These are phyloP conservation scores for Gymnarchus niloticus DNA, from an alignment of 2,113 vertebrate species.

Conservation along the genomic window DNA sequence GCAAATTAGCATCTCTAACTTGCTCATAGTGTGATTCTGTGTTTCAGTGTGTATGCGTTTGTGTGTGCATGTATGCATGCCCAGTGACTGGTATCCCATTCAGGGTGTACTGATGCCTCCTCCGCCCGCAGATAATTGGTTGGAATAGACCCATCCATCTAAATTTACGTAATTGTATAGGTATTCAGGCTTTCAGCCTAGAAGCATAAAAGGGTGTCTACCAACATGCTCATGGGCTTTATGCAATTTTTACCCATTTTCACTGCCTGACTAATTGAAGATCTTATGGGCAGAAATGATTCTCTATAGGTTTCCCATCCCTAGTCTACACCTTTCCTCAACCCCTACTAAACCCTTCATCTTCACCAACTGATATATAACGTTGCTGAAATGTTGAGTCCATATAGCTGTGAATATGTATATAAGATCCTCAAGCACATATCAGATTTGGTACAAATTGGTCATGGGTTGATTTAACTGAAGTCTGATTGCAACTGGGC, in stretches of 20 bases:
- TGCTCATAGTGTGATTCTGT: background rate
- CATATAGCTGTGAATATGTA: background rate
- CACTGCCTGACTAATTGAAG: background rate
- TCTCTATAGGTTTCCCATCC: background rate
- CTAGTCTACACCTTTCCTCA: background rate
- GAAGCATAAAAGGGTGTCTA: background rate
- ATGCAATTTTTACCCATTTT: background rate
- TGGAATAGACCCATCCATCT: too few relatives aligned
- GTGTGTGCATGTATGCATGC: background rate
- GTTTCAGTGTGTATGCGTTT: background rate
- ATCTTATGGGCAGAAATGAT: too few relatives aligned
- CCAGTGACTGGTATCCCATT: background rate
- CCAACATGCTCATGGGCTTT: background rate
- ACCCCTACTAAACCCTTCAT: background rate
- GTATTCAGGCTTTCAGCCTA: background rate
- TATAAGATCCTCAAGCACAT: background rate
- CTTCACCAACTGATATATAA: background rate
- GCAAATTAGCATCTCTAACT: background rate
- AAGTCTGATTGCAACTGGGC: background rate
- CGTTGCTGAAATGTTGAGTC: background rate
- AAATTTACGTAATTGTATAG: too few relatives aligned
- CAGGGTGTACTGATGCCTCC: background rate
- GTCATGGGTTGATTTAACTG: background rate
- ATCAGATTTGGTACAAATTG: background rate
- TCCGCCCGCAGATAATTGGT: too few relatives aligned